phyloP scores from a whole-genome alignment of 2,888 invertebrate genomes.

The Amphiduros pacificus region DNA sequence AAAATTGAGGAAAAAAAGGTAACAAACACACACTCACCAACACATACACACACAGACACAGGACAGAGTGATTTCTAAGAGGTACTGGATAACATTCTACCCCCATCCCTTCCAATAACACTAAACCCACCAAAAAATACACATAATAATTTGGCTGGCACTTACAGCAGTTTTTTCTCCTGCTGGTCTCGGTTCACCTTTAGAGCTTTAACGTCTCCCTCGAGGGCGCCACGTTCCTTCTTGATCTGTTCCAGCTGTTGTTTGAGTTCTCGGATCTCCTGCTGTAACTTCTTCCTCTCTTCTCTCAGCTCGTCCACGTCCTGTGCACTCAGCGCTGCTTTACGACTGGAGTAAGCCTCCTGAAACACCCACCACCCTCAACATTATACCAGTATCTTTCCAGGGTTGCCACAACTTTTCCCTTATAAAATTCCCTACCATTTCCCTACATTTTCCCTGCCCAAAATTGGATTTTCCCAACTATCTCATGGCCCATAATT shows the following conservation, averaged over 20 bases:
- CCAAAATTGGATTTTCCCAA: too few relatives aligned
- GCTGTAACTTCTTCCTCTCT: conserved; percentile 48
- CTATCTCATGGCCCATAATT: too few relatives aligned
- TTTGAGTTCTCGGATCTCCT: conserved; percentile 43
- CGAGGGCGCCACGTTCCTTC: conserved; percentile 41
- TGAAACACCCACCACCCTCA: too few relatives aligned
- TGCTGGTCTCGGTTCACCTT: conserved; percentile 44
- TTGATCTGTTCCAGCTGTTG: conserved; percentile 42
- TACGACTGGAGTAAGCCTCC: conserved; percentile 40
- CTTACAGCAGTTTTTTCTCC: conserved; percentile 42
- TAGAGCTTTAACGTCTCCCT: conserved; percentile 45
- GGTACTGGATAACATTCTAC: neutral
- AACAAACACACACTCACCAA: too few relatives aligned
- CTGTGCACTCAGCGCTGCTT: conserved; percentile 33
- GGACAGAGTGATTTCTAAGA: neutral
- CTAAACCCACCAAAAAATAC: too few relatives aligned
- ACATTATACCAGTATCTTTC: too few relatives aligned
- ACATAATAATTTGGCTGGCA: neutral
- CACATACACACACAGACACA: too few relatives aligned
- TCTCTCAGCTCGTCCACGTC: conserved; percentile 41
- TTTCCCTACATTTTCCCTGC: too few relatives aligned
- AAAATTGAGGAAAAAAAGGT: too few relatives aligned
- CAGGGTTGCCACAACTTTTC: too few relatives aligned
- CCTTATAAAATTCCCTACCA: too few relatives aligned
- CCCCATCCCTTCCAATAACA: neutral